phyloP scores from a whole-genome alignment of 2,888 invertebrate species.

The Aelia acuminata region DNA sequence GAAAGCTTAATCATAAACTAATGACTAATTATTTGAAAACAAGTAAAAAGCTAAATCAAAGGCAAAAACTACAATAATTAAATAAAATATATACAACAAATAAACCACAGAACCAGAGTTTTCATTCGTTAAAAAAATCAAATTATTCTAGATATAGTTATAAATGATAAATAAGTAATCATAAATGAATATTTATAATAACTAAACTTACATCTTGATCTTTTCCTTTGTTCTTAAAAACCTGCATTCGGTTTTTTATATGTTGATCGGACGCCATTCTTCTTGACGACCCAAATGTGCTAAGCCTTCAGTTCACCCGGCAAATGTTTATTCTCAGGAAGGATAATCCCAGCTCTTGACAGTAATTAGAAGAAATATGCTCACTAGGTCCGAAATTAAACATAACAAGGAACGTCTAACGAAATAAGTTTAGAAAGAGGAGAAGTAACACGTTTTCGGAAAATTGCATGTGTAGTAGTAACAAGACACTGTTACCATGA shows the following conservation, averaged over 20 bases:
- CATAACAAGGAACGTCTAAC: conserved; percentile 53
- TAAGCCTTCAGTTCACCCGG: conserved; percentile 50
- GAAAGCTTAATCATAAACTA: too few species aligned
- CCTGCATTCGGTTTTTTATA: conserved; percentile 89
- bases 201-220: conserved; percentile 93
- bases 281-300: conserved; percentile 52
- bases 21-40: too few species aligned
- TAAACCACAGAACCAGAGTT: neutral
- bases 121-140: neutral
- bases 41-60: too few species aligned
- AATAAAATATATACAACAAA: neutral
- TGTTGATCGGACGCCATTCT: conserved; percentile 81
- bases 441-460: conserved; percentile 59
- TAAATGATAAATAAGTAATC: neutral
- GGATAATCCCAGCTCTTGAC: conserved; percentile 18
- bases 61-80: too few species aligned
- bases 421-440: conserved; percentile 22
- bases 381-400: conserved; percentile 46
- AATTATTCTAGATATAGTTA: neutral
- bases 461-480: conserved; percentile 60
- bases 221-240: conserved; percentile 99
- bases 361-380: neutral
- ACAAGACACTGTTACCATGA: conserved; percentile 58
- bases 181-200: neutral
- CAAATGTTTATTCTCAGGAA: conserved; percentile 14